A percentile compares a stretch with the other conserved stretches of the same genome.
phyloP scores from a whole-genome alignment of 2,113 vertebrate species.

The Callocephalon fimbriatum region DNA sequence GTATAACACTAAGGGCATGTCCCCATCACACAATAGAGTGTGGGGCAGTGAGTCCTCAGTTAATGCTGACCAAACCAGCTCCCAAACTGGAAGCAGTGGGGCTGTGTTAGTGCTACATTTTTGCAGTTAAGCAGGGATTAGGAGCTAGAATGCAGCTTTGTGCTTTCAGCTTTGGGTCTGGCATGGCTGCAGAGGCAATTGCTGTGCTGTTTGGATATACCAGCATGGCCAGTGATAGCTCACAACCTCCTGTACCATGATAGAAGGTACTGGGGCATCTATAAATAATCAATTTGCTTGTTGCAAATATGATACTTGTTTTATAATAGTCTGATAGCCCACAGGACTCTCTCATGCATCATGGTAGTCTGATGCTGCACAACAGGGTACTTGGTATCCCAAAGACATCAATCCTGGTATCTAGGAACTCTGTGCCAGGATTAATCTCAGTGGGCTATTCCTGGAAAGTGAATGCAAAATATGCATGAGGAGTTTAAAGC shows the following conservation, averaged over 20 bases:
- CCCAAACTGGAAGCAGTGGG: neutral
- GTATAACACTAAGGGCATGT: neutral
- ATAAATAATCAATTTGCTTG: neutral
- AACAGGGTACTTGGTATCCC: neutral
- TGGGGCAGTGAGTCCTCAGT: neutral
- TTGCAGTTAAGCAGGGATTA: neutral
- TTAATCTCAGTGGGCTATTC: slow-evolving; percentile 13
- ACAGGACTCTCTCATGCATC: neutral
- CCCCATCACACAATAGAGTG: neutral
- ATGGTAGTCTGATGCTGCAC: neutral
- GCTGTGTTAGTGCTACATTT: neutral
- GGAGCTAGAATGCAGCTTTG: neutral
- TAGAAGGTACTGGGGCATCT: neutral
- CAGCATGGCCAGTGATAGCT: neutral
- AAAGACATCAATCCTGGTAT: neutral
- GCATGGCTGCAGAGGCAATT: neutral
- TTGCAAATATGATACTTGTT: neutral
- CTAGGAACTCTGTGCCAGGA: neutral
- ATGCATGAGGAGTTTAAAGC: neutral
- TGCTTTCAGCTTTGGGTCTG: neutral
- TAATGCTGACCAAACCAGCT: neutral
- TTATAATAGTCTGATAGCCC: neutral
- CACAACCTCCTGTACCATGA: rapidly evolving
- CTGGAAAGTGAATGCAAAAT: slow-evolving; percentile 18
- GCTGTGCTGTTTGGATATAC: neutral